phyloP scores from a whole-genome alignment of 2,888 invertebrate genomes.

The Drosophila melanocephala region DNA sequence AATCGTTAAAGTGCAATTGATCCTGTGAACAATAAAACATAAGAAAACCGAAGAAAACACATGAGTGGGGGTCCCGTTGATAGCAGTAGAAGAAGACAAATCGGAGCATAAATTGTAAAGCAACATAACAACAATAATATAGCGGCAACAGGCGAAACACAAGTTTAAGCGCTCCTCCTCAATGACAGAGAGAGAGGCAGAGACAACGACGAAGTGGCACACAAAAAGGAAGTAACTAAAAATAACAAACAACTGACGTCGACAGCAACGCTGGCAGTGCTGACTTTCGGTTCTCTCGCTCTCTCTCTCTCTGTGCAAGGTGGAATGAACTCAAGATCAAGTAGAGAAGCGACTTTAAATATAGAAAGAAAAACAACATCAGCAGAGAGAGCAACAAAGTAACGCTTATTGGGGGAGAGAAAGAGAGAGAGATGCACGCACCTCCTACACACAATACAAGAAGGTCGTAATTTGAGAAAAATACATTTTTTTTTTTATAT shows the following conservation, averaged over 20 bases:
- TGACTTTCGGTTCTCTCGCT: constrained; percentile 56
- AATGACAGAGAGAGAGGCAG: constrained; percentile 21
- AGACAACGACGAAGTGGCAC: constrained; percentile 58
- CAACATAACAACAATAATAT: constrained; percentile 30
- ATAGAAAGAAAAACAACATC: constrained; percentile 47
- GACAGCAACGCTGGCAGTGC: constrained; percentile 24
- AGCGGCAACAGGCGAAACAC: constrained; percentile 22
- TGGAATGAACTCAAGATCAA: constrained; percentile 76
- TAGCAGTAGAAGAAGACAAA: constrained; percentile 10
- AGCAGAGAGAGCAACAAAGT: constrained; percentile 44
- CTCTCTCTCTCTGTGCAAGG: constrained; percentile 50
- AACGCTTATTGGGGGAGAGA: constrained; percentile 41
- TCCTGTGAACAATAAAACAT: background rate
- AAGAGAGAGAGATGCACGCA: constrained; percentile 7
- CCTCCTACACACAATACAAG: background rate
- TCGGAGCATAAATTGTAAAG: constrained; percentile 17
- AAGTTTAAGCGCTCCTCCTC: constrained; percentile 14
- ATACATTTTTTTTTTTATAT: background rate
- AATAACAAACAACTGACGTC: constrained; percentile 68
- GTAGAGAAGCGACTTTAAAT: constrained; percentile 45
- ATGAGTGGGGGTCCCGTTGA: constrained; percentile 40
- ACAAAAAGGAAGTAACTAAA: constrained; percentile 79
- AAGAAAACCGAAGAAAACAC: background rate
- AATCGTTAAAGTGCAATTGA: constrained; percentile 8
- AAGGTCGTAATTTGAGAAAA: background rate